A percentile compares a stretch with the other conserved stretches of the same genome.
Evolutionary conservation across 2,888 invertebrate genomes (phyloP).

Genomic region (Polydrusus cervinus): DNA sequence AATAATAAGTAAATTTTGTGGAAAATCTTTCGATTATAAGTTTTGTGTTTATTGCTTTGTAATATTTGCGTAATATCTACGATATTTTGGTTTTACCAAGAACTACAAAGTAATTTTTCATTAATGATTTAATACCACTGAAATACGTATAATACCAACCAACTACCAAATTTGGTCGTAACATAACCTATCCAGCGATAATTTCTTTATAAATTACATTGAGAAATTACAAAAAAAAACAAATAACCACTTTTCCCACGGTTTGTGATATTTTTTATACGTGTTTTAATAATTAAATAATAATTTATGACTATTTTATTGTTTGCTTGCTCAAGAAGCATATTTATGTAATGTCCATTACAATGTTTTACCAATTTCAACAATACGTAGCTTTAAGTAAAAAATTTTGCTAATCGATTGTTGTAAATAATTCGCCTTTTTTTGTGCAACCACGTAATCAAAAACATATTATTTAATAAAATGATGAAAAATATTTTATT

Average conservation of each 20-base stretch:
- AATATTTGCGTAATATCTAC: too few relatives aligned
- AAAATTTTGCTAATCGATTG: conserved; percentile 5
- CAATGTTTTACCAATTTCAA: not conserved
- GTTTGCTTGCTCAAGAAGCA: not conserved
- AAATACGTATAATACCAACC: too few relatives aligned
- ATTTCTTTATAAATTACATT: too few relatives aligned
- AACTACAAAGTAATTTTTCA: too few relatives aligned
- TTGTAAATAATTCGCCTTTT: not conserved
- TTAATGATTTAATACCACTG: too few relatives aligned
- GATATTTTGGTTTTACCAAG: too few relatives aligned
- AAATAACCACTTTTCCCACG: not conserved
- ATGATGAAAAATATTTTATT: not conserved
- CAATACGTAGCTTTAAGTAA: not conserved
- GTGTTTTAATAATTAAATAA: not conserved
- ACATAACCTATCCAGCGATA: too few relatives aligned
- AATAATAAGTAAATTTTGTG: too few relatives aligned
- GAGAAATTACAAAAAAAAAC: too few relatives aligned
- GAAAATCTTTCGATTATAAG: too few relatives aligned
- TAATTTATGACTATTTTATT: not conserved
- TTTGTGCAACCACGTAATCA: not conserved
- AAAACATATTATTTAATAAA: conserved; percentile 5
- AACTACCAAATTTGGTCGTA: too few relatives aligned
- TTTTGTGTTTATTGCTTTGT: too few relatives aligned
- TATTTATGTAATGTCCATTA: not conserved
- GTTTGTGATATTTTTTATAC: not conserved